Evolutionary conservation across 2,113 vertebrate species (phyloP).

Genomic region (Pholis gunnellus): DNA sequence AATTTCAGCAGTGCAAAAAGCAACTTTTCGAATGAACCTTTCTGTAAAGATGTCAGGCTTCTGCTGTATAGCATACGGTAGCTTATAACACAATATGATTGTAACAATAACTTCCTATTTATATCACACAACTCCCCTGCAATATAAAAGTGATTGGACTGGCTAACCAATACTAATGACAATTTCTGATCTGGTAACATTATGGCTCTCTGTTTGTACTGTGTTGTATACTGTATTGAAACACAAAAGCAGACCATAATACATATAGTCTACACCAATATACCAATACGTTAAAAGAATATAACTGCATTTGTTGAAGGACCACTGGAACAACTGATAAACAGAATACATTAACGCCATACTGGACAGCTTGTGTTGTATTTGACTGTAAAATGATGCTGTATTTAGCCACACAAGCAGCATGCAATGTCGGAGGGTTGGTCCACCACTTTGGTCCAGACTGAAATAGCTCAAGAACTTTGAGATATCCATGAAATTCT

Average conservation of each 20-base stretch:
- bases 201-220: not conserved
- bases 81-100: not conserved
- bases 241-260: not conserved
- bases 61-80: not conserved
- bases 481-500: not conserved
- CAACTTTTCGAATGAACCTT: conserved; percentile 15
- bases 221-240: not conserved
- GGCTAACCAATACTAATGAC: not conserved
- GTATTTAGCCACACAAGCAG: not conserved
- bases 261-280: not conserved
- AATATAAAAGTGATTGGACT: not conserved
- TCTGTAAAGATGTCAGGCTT: conserved; percentile 5
- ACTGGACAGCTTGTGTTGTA: not conserved
- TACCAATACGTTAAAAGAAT: not conserved
- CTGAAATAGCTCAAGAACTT: not conserved
- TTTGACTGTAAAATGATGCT: not conserved
- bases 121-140: not conserved
- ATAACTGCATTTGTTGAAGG: not conserved
- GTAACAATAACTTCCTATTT: not conserved
- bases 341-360: not conserved
- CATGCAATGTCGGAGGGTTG: not conserved
- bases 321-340: not conserved
- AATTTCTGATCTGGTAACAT: not conserved
- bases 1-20: conserved; percentile 13
- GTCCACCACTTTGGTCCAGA: not conserved